phyloP scores from a whole-genome alignment of 1,140 invertebrate genomes.

The Gryllus bimaculatus region DNA sequence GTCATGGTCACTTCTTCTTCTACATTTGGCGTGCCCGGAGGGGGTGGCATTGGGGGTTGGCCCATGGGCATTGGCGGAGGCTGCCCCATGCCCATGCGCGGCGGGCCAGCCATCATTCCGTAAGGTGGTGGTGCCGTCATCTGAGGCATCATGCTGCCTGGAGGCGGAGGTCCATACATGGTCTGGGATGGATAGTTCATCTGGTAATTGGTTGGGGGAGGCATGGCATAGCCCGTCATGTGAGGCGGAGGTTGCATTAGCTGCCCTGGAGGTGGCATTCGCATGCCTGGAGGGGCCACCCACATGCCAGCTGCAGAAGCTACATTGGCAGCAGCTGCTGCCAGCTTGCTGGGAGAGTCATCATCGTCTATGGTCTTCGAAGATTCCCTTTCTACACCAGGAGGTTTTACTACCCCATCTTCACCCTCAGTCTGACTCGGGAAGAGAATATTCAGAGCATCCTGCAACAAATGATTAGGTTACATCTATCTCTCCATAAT shows the following conservation, averaged over 20 bases:
- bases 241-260: not conserved
- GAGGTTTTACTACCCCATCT: conserved; percentile 17
- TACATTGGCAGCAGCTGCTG: not conserved
- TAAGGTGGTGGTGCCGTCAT: not conserved
- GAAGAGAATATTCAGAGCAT: conserved; percentile 61
- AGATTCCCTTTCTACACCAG: not conserved
- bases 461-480: not conserved
- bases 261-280: not conserved
- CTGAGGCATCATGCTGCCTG: not conserved
- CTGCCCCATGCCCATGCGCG: not conserved
- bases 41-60: not conserved
- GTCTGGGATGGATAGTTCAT: not conserved
- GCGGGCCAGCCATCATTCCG: not conserved
- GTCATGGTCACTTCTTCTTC: not conserved
- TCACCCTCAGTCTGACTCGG: conserved; percentile 33
- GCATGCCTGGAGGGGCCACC: conserved; percentile 13
- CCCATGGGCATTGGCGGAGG: not conserved
- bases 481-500: no score
- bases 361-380: conserved; percentile 22
- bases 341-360: conserved; percentile 8
- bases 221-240: not conserved
- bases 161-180: not conserved
- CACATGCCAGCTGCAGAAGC: not conserved
- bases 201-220: not conserved
- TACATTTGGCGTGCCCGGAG: not conserved